Evolutionary conservation across 2,888 invertebrate genomes (phyloP), one percentile per base, ranked within the genome.

Genomic region (Pteria penguin): DNA sequence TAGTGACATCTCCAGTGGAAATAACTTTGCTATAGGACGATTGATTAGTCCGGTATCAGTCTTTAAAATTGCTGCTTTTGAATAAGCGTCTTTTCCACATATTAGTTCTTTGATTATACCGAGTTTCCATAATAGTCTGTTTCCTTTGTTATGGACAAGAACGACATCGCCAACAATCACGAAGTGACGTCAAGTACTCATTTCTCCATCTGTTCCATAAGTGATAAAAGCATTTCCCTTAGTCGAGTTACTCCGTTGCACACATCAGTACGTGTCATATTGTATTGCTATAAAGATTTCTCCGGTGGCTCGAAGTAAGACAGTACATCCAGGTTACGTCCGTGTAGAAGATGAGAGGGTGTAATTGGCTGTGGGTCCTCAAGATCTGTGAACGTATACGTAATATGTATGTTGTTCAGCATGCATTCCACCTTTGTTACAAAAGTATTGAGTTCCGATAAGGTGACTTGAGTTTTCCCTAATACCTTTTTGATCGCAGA

Each of bases 181-280:
- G 55, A 55, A 55, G 55, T 5, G 55, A 55, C 14, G 55, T 55
- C 55, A 55, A 14, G 24, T 55, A 3, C 55, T 55, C 55, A 55
- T 55, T 55, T 55, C 55, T 55, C 55, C 55, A 55, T 55, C 11
- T 55, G 55, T 55, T 55, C 55, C 8, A 55, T 22, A 55, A 55
- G 55, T 55, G 5, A 55, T 55, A 1, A 55, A 55, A n/a, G 55
- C 22, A 3, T n/a, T 24, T 55, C 55, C 18, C 55, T 55, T 4
- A 24, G 55, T 55, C 55, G 5, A 55, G 18, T n/a, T 55, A 55
- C 5, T 55, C 55, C 26, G 22, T 55, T 55, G 55, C 2, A 55
- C n/a, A 55, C 55, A 55, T 55, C 55, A 55, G 26, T 55, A 55
- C 55, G 11, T 55, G 22, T 55, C 55, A 55, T 55, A 26, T 55